phyloP scores from a whole-genome alignment of 1,140 invertebrate species.

The Physella acuta region DNA sequence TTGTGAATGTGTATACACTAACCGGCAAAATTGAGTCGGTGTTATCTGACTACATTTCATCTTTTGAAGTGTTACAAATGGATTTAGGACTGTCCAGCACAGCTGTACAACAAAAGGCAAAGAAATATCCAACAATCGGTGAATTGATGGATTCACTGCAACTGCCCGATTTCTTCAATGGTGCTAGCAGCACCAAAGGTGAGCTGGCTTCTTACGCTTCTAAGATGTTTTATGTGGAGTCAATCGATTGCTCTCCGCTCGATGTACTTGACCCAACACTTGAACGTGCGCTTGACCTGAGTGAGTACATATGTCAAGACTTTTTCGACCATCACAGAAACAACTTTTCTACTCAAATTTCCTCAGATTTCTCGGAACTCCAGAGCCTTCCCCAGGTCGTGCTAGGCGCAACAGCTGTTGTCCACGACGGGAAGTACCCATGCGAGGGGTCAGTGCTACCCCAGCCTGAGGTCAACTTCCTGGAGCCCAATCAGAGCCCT shows the following conservation, averaged over 20 bases:
- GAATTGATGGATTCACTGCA: slow-evolving; percentile 35
- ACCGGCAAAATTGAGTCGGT: slow-evolving; percentile 38
- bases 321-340: neutral
- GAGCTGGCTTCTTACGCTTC: slow-evolving; percentile 22
- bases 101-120: neutral
- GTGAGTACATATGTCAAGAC: slow-evolving; percentile 16
- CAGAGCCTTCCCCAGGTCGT: slow-evolving; percentile 25
- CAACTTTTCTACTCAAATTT: slow-evolving; percentile 25
- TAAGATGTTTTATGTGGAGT: slow-evolving; percentile 22
- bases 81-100: slow-evolving; percentile 4
- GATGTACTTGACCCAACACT: slow-evolving; percentile 14
- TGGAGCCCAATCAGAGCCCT: slow-evolving; percentile 17
- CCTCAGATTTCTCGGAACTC: slow-evolving; percentile 17
- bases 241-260: slow-evolving; percentile 18
- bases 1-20: slow-evolving; percentile 5
- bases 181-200: slow-evolving; percentile 26
- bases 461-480: slow-evolving; percentile 21
- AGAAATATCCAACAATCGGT: slow-evolving; percentile 30
- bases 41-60: slow-evolving; percentile 24
- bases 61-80: slow-evolving; percentile 29
- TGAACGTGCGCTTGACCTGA: slow-evolving; percentile 9
- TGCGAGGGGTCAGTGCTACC: slow-evolving; percentile 21
- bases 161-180: slow-evolving; percentile 32
- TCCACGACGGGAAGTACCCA: slow-evolving; percentile 18
- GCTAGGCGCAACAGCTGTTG: slow-evolving; percentile 22